Evolutionary conservation across 2,888 invertebrate genomes (phyloP), one percentile per base, ranked within the genome.

Genomic region (Cantharis rufa): DNA sequence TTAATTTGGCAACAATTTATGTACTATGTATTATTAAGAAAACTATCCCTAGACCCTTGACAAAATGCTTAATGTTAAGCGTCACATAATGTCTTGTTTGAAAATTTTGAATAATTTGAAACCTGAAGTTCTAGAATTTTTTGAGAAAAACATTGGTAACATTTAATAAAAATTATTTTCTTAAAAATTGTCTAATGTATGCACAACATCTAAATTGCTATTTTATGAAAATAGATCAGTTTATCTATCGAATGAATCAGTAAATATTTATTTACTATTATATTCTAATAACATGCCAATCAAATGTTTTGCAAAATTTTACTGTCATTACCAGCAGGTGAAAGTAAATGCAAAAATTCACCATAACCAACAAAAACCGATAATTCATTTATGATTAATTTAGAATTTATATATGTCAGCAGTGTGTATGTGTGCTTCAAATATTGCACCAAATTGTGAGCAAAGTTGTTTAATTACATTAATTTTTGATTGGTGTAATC

Each of bases 251-350:
- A n/a, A 7, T n/a, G n/a, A 48, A n/a, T n/a, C 7, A 3, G 48
- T 48, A 48, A 48, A 48, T 48, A 48, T 48, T 48, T 48, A 48
- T 48, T 48, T 48, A 48, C 48, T 48, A 48, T 48, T 48, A 48
- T 48, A 48, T 48, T 48, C 48, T 48, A 48, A 48, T 48, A 48
- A 48, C 48, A 48, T 48, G 48, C 48, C 48, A 48, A 48, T 48
- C 70, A 70, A 74, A 74, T 70, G 62, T 64, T 74, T 32, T 69
- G 24, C 61, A 15, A 21, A 62, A 18, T 69, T 72, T 64, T 70
- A 70, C 70, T 74, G 74, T 74, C 74, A 74, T 32, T 61, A 64
- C 70, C 69, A 74, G 74, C 64, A 74, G 74, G 74, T 70, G 74
- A 70, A 48, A 48, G 64, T 64, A 70, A 74, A 63, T 74, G 61